phyloP scores from a whole-genome alignment of 2,888 invertebrate species.

The Cremastobaeus sp. region DNA sequence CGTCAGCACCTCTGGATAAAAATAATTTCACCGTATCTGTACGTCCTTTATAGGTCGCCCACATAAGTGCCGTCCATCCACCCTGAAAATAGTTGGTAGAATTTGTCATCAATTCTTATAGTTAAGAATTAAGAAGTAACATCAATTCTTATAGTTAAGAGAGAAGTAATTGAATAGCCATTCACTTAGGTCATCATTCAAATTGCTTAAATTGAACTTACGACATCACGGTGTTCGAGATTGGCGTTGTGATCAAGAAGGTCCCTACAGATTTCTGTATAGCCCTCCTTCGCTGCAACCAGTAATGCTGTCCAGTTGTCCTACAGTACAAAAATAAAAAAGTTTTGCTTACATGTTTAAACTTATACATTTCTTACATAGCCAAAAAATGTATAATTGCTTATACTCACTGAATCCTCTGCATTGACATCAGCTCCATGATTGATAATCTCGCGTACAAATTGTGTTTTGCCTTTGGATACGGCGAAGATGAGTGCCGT shows the following conservation, averaged over 20 bases:
- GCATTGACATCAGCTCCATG: slow-evolving; percentile 95
- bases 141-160: too few relatives aligned
- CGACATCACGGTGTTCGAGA: slow-evolving; percentile 92
- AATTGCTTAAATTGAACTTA: too few relatives aligned
- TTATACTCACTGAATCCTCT: slow-evolving; percentile 85
- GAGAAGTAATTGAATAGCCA: too few relatives aligned
- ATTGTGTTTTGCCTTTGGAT: slow-evolving; percentile 88
- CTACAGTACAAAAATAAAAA: slow-evolving; percentile 76
- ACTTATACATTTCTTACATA: too few relatives aligned
- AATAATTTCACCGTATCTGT: slow-evolving; percentile 87
- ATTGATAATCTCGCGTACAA: slow-evolving; percentile 90
- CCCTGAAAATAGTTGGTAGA: slow-evolving; percentile 85
- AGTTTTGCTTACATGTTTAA: too few relatives aligned
- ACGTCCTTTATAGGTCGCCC: slow-evolving; percentile 97
- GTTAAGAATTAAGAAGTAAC: too few relatives aligned
- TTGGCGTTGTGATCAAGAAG: slow-evolving; percentile 91
- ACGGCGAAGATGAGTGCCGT: slow-evolving; percentile 96
- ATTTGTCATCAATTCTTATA: too few relatives aligned
- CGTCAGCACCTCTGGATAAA: slow-evolving; percentile 92
- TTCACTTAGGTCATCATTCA: too few relatives aligned
- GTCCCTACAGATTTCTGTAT: slow-evolving; percentile 88
- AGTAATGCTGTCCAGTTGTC: slow-evolving; percentile 96
- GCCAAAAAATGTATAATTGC: not conserved
- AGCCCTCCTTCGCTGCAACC: slow-evolving; percentile 94
- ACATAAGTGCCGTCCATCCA: slow-evolving; percentile 98